phyloP scores from a whole-genome alignment of 2,113 vertebrate genomes.

The Pomatorhinus ruficollis region DNA sequence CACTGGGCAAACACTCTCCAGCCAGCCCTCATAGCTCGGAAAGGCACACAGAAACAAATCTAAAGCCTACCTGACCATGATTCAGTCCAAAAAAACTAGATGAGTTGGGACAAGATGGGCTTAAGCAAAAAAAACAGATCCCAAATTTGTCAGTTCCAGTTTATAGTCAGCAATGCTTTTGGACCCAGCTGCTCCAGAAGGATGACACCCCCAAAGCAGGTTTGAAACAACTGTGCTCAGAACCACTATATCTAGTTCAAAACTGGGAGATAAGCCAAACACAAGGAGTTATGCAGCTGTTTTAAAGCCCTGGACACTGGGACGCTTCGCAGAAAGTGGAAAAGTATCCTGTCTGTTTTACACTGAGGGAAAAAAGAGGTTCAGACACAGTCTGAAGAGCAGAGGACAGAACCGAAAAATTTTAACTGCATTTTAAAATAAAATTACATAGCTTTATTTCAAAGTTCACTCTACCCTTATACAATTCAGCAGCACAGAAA shows the following conservation, averaged over 20 bases:
- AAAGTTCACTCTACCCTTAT: neutral
- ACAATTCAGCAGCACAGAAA: neutral
- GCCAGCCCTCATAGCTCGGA: neutral
- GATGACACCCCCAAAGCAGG: neutral
- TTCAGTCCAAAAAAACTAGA: neutral
- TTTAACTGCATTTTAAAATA: neutral
- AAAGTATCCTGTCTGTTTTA: neutral
- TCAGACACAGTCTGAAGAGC: neutral
- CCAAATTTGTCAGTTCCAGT: neutral
- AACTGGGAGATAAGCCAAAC: constrained; percentile 14
- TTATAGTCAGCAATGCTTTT: neutral
- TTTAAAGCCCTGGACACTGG: neutral
- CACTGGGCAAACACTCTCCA: neutral
- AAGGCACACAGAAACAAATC: neutral
- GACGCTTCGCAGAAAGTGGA: neutral
- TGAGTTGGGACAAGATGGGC: neutral
- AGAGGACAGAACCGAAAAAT: neutral
- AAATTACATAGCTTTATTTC: neutral
- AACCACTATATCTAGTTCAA: neutral
- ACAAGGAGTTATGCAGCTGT: neutral
- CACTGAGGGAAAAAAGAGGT: neutral
- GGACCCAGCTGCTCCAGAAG: neutral
- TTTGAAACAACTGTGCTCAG: neutral
- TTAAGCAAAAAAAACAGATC: neutral
- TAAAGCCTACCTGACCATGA: neutral